Evolutionary conservation across 2,888 invertebrate genomes (phyloP).

Genomic region (Diarsia rubi): DNA sequence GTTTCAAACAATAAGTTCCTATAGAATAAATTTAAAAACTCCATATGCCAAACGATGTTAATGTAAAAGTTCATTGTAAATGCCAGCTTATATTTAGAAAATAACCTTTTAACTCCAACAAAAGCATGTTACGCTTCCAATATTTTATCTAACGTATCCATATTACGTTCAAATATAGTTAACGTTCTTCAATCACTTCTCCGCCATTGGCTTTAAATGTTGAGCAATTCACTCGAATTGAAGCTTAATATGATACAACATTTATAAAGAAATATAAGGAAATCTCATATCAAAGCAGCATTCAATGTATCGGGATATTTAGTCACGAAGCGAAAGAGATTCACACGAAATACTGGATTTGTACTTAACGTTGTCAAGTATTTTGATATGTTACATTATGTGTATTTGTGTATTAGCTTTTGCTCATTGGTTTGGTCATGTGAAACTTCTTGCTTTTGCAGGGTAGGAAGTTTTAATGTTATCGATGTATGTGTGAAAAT

Average conservation of each 20-base stretch:
- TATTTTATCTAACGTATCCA: constrained; percentile 28
- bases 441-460: background rate
- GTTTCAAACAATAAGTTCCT: background rate
- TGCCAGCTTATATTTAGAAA: constrained; percentile 28
- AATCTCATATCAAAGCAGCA: constrained; percentile 46
- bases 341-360: constrained; percentile 40
- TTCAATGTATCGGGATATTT: constrained; percentile 45
- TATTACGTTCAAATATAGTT: constrained; percentile 47
- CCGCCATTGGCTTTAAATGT: constrained; percentile 59
- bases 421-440: constrained; percentile 1
- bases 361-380: constrained; percentile 18
- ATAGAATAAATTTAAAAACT: background rate
- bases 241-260: constrained; percentile 42
- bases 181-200: constrained; percentile 54
- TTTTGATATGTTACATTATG: constrained; percentile 8
- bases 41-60: background rate
- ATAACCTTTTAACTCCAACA: constrained; percentile 24
- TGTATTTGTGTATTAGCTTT: constrained; percentile 28
- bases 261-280: constrained; percentile 44
- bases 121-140: constrained; percentile 18
- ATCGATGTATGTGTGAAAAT: too few relatives aligned
- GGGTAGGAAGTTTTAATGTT: background rate
- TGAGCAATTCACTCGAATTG: constrained; percentile 56
- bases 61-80: constrained; percentile 15
- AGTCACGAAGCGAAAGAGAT: constrained; percentile 36